phyloP scores from a whole-genome alignment of 1,140 invertebrate species.

The Lethocerus indicus region DNA sequence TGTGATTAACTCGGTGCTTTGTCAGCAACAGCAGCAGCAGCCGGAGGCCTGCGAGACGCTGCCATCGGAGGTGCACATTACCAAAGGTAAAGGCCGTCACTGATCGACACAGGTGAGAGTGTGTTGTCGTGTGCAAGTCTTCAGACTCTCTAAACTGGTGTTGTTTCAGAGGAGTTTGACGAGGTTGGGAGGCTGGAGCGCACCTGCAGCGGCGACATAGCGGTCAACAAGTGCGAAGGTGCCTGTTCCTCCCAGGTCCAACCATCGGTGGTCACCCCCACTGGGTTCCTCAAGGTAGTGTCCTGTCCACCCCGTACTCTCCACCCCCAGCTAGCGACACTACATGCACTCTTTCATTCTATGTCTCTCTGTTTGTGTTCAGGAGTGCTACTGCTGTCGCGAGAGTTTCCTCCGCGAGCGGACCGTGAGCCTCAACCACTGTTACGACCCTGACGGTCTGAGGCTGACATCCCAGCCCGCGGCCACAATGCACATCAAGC shows the following conservation, averaged over 20 bases:
- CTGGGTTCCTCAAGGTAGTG: conserved; percentile 71
- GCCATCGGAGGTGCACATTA: conserved; percentile 59
- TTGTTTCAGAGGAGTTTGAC: conserved; percentile 63
- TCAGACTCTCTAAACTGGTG: background rate
- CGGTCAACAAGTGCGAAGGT: conserved; percentile 78
- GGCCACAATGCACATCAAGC: conserved; percentile 57
- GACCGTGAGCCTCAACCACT: conserved; percentile 61
- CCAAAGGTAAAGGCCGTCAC: conserved; percentile 40
- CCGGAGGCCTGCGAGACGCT: conserved; percentile 61
- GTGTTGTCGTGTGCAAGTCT: background rate
- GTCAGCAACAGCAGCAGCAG: too few species aligned
- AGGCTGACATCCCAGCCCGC: conserved; percentile 39
- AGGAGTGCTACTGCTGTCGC: conserved; percentile 84
- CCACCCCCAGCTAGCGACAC: too few species aligned
- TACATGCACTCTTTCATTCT: background rate
- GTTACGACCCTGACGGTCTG: conserved; percentile 71
- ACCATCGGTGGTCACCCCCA: conserved; percentile 68
- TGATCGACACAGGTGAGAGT: background rate
- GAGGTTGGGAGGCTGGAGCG: conserved; percentile 58
- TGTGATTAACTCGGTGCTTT: too few species aligned
- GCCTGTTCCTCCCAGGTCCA: conserved; percentile 78
- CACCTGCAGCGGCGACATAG: conserved; percentile 72
- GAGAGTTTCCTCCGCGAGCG: conserved; percentile 68
- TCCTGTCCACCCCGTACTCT: too few species aligned
- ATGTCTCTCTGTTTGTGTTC: conserved; percentile 6